These are phyloP conservation scores for Ictidomys tridecemlineatus DNA, from an alignment of 2,113 vertebrate species.

Conservation along the genomic window DNA sequence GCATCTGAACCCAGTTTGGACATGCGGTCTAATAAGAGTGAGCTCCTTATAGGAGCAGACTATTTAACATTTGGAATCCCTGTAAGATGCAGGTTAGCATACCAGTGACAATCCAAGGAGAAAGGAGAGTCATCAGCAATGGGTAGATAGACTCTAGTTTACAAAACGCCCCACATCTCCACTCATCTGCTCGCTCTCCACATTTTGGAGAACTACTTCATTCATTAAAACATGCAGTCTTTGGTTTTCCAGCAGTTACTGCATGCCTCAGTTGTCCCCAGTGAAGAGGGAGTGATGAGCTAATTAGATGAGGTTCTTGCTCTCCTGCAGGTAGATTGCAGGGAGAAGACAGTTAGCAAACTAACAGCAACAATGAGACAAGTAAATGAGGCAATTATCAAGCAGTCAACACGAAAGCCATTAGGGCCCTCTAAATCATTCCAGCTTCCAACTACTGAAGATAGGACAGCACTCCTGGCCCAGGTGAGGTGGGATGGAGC, in stretches of 20 bases:
- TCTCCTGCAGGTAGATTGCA: background rate
- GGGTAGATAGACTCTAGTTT: fast-evolving
- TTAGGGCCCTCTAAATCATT: too few species aligned
- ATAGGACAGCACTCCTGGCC: background rate
- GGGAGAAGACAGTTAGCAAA: background rate
- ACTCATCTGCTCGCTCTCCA: background rate
- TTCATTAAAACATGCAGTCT: background rate
- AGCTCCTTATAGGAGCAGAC: background rate
- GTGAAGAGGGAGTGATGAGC: background rate
- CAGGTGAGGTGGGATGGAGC: too few species aligned
- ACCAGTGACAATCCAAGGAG: fast-evolving
- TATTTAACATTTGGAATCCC: background rate
- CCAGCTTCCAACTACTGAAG: background rate
- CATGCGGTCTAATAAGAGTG: background rate
- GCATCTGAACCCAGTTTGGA: background rate
- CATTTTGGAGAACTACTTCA: background rate
- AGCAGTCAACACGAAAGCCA: fast-evolving
- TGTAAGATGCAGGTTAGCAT: fast-evolving
- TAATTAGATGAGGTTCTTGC: background rate
- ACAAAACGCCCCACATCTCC: fast-evolving
- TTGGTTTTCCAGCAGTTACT: background rate
- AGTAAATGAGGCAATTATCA: background rate
- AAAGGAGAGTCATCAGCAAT: background rate
- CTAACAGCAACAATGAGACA: background rate
- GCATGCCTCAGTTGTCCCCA: background rate